Evolutionary conservation across 1,140 invertebrate genomes (phyloP).

Genomic region (Drosophila asahinai): DNA sequence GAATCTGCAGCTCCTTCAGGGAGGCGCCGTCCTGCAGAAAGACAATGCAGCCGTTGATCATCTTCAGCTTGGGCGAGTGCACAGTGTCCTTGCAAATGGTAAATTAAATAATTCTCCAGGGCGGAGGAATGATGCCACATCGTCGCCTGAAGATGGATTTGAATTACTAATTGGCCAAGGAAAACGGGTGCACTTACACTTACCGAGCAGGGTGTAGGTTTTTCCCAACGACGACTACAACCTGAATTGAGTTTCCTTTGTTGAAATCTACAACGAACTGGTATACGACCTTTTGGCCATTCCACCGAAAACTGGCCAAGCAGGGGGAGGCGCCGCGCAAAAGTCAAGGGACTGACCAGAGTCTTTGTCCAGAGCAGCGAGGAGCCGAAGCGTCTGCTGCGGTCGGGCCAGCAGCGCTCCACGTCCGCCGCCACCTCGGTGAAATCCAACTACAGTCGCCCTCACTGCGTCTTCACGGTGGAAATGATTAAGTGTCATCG

Average conservation of each 20-base stretch:
- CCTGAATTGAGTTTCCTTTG: no score
- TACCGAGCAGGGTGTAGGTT: constrained; percentile 89
- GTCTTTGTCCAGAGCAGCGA: no score
- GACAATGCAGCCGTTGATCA: constrained; percentile 85
- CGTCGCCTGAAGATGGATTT: constrained; percentile 86
- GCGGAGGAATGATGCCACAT: constrained; percentile 91
- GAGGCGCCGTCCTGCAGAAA: constrained; percentile 80
- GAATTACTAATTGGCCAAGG: not conserved
- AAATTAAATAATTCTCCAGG: no score
- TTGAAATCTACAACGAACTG: no score
- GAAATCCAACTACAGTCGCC: constrained; percentile 92
- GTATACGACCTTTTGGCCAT: no score
- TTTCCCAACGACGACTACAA: no score
- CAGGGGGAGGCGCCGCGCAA: no score
- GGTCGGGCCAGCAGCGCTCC: constrained; percentile 87
- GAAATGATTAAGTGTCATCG: constrained; percentile 88
- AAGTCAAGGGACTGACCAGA: no score
- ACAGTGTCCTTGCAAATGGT: constrained; percentile 82
- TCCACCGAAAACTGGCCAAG: no score
- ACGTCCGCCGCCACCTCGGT: constrained; percentile 93
- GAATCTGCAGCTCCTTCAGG: constrained; percentile 84
- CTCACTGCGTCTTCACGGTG: constrained; percentile 95
- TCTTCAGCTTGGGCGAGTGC: constrained; percentile 84
- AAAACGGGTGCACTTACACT: not conserved
- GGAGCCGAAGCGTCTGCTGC: constrained; percentile 92